These are phyloP conservation scores for Spodoptera litura DNA, from an alignment of 1,140 invertebrate species.

Conservation along the genomic window DNA sequence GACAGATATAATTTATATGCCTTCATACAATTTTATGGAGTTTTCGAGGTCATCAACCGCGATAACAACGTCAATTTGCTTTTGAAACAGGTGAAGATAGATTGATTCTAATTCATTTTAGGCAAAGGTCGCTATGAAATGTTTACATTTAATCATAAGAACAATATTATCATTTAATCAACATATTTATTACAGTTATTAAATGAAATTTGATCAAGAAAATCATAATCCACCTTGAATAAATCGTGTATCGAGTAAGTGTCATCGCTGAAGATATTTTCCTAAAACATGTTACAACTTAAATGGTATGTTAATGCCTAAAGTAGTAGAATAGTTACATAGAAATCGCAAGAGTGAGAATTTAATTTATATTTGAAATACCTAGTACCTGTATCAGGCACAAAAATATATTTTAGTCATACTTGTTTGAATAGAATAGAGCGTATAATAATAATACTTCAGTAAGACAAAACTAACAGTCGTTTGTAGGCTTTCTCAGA, in stretches of 20 bases:
- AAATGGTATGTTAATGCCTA: too few relatives aligned
- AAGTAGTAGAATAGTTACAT: too few relatives aligned
- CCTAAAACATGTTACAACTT: too few relatives aligned
- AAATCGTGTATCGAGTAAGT: too few relatives aligned
- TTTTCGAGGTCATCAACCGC: conserved; percentile 9
- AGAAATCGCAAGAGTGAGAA: too few relatives aligned
- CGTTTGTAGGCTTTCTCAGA: conserved; percentile 35
- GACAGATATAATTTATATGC: conserved; percentile 34
- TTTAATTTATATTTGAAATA: not conserved
- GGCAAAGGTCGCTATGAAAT: not conserved
- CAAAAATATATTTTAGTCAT: not conserved
- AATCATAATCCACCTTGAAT: too few relatives aligned
- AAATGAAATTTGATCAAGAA: too few relatives aligned
- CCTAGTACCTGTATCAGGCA: not conserved
- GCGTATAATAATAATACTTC: conserved; percentile 1
- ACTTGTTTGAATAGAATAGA: not conserved
- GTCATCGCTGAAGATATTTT: too few relatives aligned
- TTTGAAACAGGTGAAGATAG: conserved; percentile 60
- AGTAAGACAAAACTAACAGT: conserved; percentile 1
- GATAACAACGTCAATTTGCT: conserved; percentile 54
- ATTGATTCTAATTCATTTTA: conserved; percentile 57
- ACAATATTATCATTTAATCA: too few relatives aligned
- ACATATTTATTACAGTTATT: too few relatives aligned
- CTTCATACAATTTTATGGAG: conserved; percentile 18
- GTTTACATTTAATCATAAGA: not conserved